Conservation (phyloP, 2,888 invertebrate genomes). For the Strigamia crassipes region DNA sequence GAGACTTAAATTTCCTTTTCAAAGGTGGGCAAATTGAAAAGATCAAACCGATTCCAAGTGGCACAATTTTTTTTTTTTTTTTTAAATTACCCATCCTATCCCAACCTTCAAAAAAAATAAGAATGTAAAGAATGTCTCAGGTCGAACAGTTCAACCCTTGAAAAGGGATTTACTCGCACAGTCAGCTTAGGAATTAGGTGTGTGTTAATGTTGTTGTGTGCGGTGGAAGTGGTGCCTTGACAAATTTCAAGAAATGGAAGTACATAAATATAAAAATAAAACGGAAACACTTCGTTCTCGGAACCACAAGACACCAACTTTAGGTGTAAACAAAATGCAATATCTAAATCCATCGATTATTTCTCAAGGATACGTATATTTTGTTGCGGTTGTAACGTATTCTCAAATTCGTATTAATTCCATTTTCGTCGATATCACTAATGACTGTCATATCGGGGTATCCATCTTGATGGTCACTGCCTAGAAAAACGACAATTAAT, state of each 20-base stretch:
- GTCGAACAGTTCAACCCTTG: neutral
- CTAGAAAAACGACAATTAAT: constrained; percentile 49
- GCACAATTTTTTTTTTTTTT: constrained; percentile 17
- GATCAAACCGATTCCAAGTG: neutral
- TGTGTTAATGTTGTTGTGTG: neutral
- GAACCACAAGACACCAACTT: neutral
- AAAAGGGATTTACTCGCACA: constrained; percentile 17
- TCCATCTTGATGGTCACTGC: constrained; percentile 67
- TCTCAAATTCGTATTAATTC: constrained; percentile 85
- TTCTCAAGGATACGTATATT: constrained; percentile 82
- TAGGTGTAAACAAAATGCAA: neutral
- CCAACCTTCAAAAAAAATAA: neutral
- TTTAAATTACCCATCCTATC: neutral
- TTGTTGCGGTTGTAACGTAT: constrained; percentile 79
- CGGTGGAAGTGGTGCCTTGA: constrained; percentile 23
- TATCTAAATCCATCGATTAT: neutral
- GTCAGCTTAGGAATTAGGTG: neutral
- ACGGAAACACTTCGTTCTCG: neutral
- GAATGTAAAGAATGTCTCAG: constrained; percentile 25
- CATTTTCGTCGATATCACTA: constrained; percentile 84
- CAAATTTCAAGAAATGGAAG: neutral
- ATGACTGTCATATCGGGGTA: constrained; percentile 90
- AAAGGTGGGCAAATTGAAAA: neutral
- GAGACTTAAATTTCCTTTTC: neutral
- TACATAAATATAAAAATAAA: neutral